Evolutionary conservation across 2,888 invertebrate genomes (phyloP), one percentile per base, ranked within the genome.

Genomic region (Congeria kusceri): DNA sequence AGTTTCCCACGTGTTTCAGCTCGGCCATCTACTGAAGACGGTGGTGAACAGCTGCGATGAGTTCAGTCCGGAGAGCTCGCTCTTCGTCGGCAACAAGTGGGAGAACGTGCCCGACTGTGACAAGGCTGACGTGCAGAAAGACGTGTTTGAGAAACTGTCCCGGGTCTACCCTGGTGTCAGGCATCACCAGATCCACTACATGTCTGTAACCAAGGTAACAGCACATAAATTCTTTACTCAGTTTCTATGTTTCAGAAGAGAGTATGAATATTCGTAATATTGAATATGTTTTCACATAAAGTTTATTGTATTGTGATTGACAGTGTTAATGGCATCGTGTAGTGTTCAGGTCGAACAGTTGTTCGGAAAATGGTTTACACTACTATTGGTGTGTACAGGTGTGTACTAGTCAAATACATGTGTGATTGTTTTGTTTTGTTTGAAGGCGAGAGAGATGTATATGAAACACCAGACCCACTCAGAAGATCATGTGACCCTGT

Each of bases 11-110:
- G 1, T 46, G 62, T 67, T 81, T n/a, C 76, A 90, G 90, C 82
- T 90, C 0, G 86, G 87, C 5, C 85, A 87, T 44, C 80, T 90
- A 47, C 83, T 90, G 5, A 84, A 83, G 18, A 70, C 76, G 9
- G 86, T 86, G 4, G 76, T 86, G 0, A 85, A 86, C 56, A 74
- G 77, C 3, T 44, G 70, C 9, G 84, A 89, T 11, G 87, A 86
- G 11, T 91, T 91, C 65, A 85, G 89, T 61, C 89, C 89, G 0
- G 77, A 86, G 53, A 83, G 89, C 1, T 88, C 92, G 23, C 81
- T 92, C 53, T 92, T 92, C 75, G 89, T 92, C 20, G 90, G 91
- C 47, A 92, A 92, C 79, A 89, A 91, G 72, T 91, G 91, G 91
- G 92, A 92, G 69, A 79, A 87, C 23, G 86, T 91, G 0, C 80